Conservation (phyloP, 2,797 vertebrate genomes). For the Crenuchus spilurus region DNA sequence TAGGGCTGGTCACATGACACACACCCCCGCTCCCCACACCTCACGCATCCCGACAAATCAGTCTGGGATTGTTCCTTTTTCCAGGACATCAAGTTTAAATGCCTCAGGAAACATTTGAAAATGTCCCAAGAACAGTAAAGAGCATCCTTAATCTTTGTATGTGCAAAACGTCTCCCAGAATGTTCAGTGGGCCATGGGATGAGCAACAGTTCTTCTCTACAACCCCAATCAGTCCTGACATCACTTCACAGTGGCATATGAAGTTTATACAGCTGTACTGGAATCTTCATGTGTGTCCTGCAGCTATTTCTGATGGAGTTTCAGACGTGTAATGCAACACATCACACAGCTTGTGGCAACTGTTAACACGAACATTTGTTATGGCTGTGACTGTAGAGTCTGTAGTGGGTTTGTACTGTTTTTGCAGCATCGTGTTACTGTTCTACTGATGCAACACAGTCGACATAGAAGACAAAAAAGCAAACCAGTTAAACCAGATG, state of each 20-base stretch:
- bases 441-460: background rate
- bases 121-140: constrained; percentile 31
- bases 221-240: constrained; percentile 55
- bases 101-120: constrained; percentile 56
- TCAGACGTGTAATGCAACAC: constrained; percentile 66
- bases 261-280: constrained; percentile 50
- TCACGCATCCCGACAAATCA: constrained; percentile 57
- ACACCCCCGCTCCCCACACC: constrained; percentile 48
- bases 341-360: constrained; percentile 62
- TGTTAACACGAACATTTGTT: constrained; percentile 58
- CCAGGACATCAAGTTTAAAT: constrained; percentile 48
- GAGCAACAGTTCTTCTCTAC: constrained; percentile 43
- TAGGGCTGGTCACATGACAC: constrained; percentile 56
- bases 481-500: no score
- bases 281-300: constrained; percentile 61
- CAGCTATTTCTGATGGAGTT: constrained; percentile 73
- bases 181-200: background rate
- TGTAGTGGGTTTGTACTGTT: background rate
- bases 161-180: background rate
- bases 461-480: no score
- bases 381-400: background rate
- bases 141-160: constrained; percentile 8
- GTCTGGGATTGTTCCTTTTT: constrained; percentile 50
- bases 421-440: background rate
- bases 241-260: constrained; percentile 46